Evolutionary conservation across 2,888 invertebrate species (phyloP).

Genomic region (Andricus quercusramuli): DNA sequence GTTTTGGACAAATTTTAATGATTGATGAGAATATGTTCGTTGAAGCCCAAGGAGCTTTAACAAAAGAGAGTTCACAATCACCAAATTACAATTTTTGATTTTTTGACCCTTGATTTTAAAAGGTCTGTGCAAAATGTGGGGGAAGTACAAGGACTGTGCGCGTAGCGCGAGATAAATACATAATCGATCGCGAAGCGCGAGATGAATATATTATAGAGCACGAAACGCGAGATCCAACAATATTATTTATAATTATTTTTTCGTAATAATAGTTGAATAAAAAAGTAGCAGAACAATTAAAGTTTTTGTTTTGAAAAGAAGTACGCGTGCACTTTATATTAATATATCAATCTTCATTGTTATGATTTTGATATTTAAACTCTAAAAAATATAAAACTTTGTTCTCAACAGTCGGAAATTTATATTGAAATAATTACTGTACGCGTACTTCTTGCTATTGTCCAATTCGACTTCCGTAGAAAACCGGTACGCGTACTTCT

Average conservation of each 20-base stretch:
- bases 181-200: too few relatives aligned
- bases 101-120: too few relatives aligned
- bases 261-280: background rate
- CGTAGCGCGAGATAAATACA: too few relatives aligned
- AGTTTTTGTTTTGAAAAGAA: conserved; percentile 46
- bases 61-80: too few relatives aligned
- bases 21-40: too few relatives aligned
- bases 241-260: background rate
- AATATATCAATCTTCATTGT: background rate
- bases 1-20: too few relatives aligned
- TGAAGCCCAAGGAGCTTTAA: too few relatives aligned
- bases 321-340: conserved; percentile 51
- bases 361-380: background rate
- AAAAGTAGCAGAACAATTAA: background rate
- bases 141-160: too few relatives aligned
- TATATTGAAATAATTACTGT: conserved; percentile 8
- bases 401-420: background rate
- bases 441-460: conserved; percentile 54
- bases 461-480: conserved; percentile 60
- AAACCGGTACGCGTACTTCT: conserved; percentile 63
- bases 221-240: too few relatives aligned
- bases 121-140: too few relatives aligned
- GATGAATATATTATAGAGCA: too few relatives aligned
- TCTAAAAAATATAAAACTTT: background rate
- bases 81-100: too few relatives aligned